Evolutionary conservation across 64 coral and sea anemone genomes (phyloP).

Genomic region (Platygyra sinensis): DNA sequence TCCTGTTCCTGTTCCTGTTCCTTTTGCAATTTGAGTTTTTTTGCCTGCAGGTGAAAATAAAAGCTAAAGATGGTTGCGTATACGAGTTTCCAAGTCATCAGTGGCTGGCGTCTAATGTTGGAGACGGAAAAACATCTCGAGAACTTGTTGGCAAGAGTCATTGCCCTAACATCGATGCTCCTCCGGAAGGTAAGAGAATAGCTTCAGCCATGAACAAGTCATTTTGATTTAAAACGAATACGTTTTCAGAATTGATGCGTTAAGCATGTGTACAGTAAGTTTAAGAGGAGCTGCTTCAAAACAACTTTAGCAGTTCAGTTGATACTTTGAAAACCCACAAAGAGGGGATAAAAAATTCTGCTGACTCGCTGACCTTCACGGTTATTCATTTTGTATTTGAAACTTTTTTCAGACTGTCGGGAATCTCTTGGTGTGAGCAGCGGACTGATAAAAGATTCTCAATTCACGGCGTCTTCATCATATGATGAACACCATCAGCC

Average conservation of each 20-base stretch:
- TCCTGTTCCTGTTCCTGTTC: no score
- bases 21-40: no score
- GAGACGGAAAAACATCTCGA: conserved; percentile 75
- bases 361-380: not conserved
- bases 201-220: not conserved
- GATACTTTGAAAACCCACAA: no score
- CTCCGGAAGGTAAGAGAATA: not conserved
- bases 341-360: no score
- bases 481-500: conserved; percentile 91
- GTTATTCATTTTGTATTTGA: not conserved
- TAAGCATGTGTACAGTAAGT: no score
- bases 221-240: no score
- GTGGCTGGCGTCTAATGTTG: conserved; percentile 89
- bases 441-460: conserved; percentile 80
- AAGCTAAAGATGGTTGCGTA: conserved; percentile 25
- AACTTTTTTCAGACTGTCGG: conserved; percentile 5
- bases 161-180: not conserved
- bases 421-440: conserved; percentile 18
- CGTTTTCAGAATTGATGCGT: no score
- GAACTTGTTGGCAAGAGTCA: conserved; percentile 36
- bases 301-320: no score
- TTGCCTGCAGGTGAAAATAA: conserved; percentile 65
- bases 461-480: conserved; percentile 93
- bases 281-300: no score
- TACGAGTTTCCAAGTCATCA: conserved; percentile 78